Base-by-base conservation (phyloP, 2,888 invertebrate species). In the Thymelicus acteon region DNA sequence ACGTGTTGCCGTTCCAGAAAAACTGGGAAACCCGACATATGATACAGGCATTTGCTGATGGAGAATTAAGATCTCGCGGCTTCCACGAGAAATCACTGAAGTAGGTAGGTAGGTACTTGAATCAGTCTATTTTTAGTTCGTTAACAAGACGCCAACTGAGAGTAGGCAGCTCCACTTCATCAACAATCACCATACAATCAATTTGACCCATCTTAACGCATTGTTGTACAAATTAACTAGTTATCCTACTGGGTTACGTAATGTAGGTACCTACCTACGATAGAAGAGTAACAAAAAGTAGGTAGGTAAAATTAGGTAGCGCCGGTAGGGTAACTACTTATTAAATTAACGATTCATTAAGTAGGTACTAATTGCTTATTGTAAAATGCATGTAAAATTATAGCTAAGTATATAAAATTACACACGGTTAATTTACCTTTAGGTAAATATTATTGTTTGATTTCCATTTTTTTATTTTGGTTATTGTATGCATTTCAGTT, bases 111-210 rank as follows among this genome's bases (percentile, higher is more conserved):
- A 40, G 60, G 57, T 60, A 64, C 64, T 60, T 71, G 62, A 63
- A 62, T 62, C 44, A n/a, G 39, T 73, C 92, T 92, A 92, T 92
- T 90, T 92, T 86, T 91, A 92, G 90, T 82, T 67, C 73, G 76
- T 79, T 83, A 88, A 86, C 76, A 74, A 76, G 75, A 72, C 74
- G 72, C 72, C 72, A 71, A 72, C 71, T 72, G 65, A 67, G 69
- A 58, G 65, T 71, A 48, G 48, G 52, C 83, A 87, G 85, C 83
- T 31, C 79, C 80, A 81, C 77, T 78, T 84, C 85, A 87, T 88
- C 84, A 83, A 84, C 82, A 81, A 79, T 83, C 79, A 79, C 85
- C 82, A 89, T 89, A 89, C 91, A 89, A 89, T 91, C 89, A 90
- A 89, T 91, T 92, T 90, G 89, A 88, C 87, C 86, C 82, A 87